Evolutionary conservation across 2,888 invertebrate species (phyloP).

Genomic region (Lochmaea crataegi): DNA sequence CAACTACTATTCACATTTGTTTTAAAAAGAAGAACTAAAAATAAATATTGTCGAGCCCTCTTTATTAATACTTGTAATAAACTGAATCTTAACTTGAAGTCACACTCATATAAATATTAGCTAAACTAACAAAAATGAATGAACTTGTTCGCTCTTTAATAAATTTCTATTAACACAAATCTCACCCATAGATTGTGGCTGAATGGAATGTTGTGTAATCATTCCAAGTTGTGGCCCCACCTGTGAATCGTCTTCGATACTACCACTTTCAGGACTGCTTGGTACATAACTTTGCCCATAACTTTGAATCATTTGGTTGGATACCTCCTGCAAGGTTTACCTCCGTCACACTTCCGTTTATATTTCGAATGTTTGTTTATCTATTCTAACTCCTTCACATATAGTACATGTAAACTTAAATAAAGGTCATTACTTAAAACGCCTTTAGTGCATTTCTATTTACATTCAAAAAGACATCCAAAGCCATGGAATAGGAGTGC

Average conservation of each 20-base stretch:
- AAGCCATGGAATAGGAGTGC: constrained; percentile 59
- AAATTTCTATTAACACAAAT: constrained; percentile 45
- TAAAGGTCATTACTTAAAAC: constrained; percentile 23
- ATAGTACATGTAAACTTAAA: constrained; percentile 33
- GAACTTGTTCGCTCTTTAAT: background rate
- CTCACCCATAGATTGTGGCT: constrained; percentile 61
- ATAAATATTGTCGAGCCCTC: background rate
- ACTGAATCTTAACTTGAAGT: background rate
- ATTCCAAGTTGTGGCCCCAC: constrained; percentile 56
- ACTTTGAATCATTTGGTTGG: constrained; percentile 65
- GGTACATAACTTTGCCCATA: constrained; percentile 60
- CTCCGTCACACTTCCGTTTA: constrained; percentile 52
- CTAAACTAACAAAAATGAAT: background rate
- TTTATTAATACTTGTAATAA: background rate
- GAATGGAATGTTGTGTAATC: constrained; percentile 58
- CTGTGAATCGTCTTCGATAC: constrained; percentile 60
- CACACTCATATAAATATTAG: background rate
- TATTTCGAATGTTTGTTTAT: constrained; percentile 13
- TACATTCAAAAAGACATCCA: constrained; percentile 57
- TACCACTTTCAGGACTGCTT: constrained; percentile 61
- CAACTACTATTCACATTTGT: background rate
- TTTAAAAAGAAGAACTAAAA: background rate
- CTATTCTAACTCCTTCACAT: constrained; percentile 43
- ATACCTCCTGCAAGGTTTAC: constrained; percentile 65
- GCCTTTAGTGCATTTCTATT: constrained; percentile 48